Evolutionary conservation across 1,140 invertebrate species (phyloP).

Genomic region (Drosophila watanabei): DNA sequence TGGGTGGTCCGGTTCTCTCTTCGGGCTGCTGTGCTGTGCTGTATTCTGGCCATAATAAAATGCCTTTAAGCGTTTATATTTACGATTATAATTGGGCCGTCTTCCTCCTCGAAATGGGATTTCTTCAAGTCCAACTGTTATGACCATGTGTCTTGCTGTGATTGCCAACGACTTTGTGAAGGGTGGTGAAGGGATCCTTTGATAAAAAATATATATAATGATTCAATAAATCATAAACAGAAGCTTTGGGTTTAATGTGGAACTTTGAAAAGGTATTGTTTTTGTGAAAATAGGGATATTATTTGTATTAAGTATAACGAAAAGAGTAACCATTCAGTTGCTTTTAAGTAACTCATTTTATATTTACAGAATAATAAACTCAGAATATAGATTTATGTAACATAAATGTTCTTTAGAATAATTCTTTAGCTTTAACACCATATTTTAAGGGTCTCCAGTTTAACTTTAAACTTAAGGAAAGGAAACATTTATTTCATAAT

Average conservation of each 20-base stretch:
- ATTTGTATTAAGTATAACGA: too few relatives aligned
- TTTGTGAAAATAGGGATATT: background rate
- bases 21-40: slow-evolving; percentile 30
- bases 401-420: background rate
- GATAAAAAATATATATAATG: background rate
- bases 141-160: slow-evolving; percentile 12
- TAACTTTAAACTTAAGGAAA: background rate
- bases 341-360: too few relatives aligned
- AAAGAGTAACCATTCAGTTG: too few relatives aligned
- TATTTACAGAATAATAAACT: background rate
- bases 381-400: background rate
- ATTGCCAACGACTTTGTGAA: background rate
- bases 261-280: background rate
- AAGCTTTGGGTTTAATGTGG: background rate
- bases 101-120: slow-evolving; percentile 3
- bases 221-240: background rate
- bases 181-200: background rate
- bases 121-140: slow-evolving; percentile 18
- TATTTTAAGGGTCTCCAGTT: background rate
- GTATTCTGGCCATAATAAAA: slow-evolving; percentile 58
- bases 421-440: background rate
- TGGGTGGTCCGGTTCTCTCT: slow-evolving; percentile 20
- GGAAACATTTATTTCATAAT: background rate
- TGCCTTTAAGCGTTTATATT: slow-evolving; percentile 49
- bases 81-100: slow-evolving; percentile 48